These are phyloP conservation scores for Tachuris rubrigastra DNA, from an alignment of 2,113 vertebrate species.

Conservation along the genomic window DNA sequence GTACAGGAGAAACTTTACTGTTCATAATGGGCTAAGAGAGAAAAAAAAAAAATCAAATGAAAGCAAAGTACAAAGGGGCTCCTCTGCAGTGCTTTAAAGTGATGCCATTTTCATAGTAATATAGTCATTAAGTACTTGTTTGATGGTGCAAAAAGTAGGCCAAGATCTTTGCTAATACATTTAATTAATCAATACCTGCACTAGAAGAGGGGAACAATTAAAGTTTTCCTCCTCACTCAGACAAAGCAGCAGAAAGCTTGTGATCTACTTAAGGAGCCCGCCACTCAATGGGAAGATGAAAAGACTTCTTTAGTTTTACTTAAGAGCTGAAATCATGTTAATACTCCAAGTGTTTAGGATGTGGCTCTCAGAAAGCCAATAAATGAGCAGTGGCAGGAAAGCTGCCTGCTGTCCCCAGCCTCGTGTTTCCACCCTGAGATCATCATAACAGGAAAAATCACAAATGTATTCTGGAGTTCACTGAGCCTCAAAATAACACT, in stretches of 20 bases:
- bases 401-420: neutral
- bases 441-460: neutral
- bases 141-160: constrained; percentile 61
- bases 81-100: constrained; percentile 33
- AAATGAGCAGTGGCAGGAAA: constrained; percentile 3
- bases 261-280: constrained; percentile 54
- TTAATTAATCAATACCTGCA: constrained; percentile 58
- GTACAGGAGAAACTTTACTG: neutral
- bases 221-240: constrained; percentile 34
- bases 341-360: constrained; percentile 36
- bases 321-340: constrained; percentile 52
- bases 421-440: neutral
- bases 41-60: neutral
- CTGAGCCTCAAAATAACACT: constrained; percentile 8
- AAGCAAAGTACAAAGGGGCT: constrained; percentile 3
- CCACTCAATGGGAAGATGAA: constrained; percentile 58
- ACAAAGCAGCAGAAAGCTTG: constrained; percentile 44
- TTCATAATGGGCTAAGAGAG: constrained; percentile 8
- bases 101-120: constrained; percentile 47
- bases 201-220: constrained; percentile 44
- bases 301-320: constrained; percentile 59
- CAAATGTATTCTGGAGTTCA: neutral
- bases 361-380: neutral
- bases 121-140: constrained; percentile 55
- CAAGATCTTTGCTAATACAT: constrained; percentile 57